phyloP scores from a whole-genome alignment of 2,797 vertebrate genomes.

The Nannoperca australis region DNA sequence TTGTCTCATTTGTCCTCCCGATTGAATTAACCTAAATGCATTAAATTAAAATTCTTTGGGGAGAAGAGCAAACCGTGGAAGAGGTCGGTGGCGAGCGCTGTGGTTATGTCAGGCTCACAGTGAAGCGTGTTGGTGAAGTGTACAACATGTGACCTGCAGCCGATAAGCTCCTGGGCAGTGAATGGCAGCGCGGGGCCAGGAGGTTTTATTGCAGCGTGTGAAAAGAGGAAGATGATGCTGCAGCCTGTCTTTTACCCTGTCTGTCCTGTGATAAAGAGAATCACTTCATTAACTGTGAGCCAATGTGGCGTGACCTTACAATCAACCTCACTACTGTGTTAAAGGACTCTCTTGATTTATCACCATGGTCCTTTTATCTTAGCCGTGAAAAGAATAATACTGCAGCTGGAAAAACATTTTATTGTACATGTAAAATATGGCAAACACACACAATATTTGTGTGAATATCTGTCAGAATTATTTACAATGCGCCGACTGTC shows the following conservation, averaged over 20 bases:
- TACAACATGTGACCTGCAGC: conserved; percentile 65
- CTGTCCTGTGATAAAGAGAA: conserved; percentile 66
- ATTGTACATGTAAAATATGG: background rate
- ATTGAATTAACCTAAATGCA: conserved; percentile 73
- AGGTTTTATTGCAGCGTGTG: conserved; percentile 55
- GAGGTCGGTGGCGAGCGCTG: conserved; percentile 5
- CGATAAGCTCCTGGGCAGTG: conserved; percentile 63
- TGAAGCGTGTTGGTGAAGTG: conserved; percentile 44
- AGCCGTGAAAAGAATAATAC: background rate
- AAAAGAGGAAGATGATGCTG: conserved; percentile 53
- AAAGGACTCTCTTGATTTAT: conserved; percentile 45
- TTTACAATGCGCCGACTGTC: background rate
- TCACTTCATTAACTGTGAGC: conserved; percentile 73
- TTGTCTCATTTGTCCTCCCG: conserved; percentile 50
- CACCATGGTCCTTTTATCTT: background rate
- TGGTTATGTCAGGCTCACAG: conserved; percentile 46
- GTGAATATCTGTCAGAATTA: background rate
- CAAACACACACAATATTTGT: background rate
- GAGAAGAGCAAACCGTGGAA: conserved; percentile 13
- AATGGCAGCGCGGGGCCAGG: conserved; percentile 21
- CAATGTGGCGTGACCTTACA: conserved; percentile 55
- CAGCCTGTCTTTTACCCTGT: conserved; percentile 30
- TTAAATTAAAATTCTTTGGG: conserved; percentile 61
- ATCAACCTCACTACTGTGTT: conserved; percentile 48
- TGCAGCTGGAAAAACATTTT: conserved; percentile 8